A percentile compares a stretch with the other conserved stretches of the same genome.
Evolutionary conservation across 2,113 vertebrate genomes (phyloP).

Genomic region (Monopterus albus): DNA sequence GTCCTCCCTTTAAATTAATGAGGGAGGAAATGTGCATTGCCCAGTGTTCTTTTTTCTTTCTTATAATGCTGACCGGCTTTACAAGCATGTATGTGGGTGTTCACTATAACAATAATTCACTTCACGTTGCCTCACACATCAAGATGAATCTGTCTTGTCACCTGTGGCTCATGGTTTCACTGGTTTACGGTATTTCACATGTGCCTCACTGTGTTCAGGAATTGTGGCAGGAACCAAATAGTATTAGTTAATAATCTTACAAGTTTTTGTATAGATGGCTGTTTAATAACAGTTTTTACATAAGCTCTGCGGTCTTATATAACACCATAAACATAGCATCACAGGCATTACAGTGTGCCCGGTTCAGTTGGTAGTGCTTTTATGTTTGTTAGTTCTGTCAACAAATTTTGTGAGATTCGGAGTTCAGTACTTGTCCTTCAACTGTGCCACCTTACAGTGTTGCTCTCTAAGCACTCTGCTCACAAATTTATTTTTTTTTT

Average conservation of each 20-base stretch:
- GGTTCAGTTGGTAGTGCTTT: background rate
- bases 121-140: conserved; percentile 61
- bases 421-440: conserved; percentile 61
- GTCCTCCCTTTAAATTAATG: conserved; percentile 76
- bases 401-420: background rate
- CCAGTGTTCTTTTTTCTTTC: conserved; percentile 60
- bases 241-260: background rate
- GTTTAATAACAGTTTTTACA: background rate
- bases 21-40: conserved; percentile 67
- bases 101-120: conserved; percentile 72
- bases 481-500: conserved; percentile 68
- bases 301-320: background rate
- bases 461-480: conserved; percentile 65
- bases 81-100: conserved; percentile 64
- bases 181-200: conserved; percentile 28
- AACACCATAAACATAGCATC: background rate
- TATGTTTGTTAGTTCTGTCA: background rate
- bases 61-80: conserved; percentile 58
- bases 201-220: background rate
- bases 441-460: conserved; percentile 55
- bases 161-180: conserved; percentile 62
- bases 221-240: background rate
- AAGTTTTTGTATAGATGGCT: too few species aligned
- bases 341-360: background rate
- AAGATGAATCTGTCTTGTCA: conserved; percentile 64